Base-by-base conservation (phyloP, 2,797 vertebrate genomes). In the Coendou prehensilis region DNA sequence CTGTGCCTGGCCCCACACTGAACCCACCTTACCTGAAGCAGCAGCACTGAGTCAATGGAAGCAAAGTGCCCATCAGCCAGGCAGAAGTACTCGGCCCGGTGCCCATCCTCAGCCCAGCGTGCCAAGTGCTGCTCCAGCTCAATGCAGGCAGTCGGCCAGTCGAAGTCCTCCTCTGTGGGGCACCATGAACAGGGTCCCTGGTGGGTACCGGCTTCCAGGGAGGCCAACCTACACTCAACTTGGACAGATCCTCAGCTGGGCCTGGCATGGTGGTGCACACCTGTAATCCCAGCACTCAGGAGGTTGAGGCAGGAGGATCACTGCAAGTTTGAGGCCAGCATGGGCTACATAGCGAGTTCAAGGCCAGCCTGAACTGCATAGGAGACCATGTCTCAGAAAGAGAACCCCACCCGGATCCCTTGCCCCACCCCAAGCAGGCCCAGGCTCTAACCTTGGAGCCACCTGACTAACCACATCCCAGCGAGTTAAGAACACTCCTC, bases 81-180 rank as follows among this genome's bases (percentile, higher is more conserved):
- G 17, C 99, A 98, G 97, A 99, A 98, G 87, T 99, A 98, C 93
- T 99, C 99, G 20, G 99, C 97, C 78, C 95, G 78, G 15, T 91
- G 95, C 63, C 97, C 98, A 0, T 97, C 96, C 9, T 97, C 98
- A 23, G 97, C 97, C 99, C 99, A 99, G 94, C 97, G 98, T 4
- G 98, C 96, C 93, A 99, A 89, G 79, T 99, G 98, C 97, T 99
- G 98, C 96, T 99, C 99, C 98, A 99, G 98, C 93, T 99, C 99
- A 94, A 99, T 98, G 87, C 99, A 99, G 47, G 99, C 99, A 0
- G 97, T 96, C 0, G 99, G 98, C 99, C 99, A 99, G 96, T 99
- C 98, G 37, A 99, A 99, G 41, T 98, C 96, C 1, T 99, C 99
- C 95, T 98, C 98, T 99, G 94, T 1, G 45, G 96, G 75, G 80